Percentiles rank a stretch among this genome's conserved stretches.
phyloP scores from a whole-genome alignment of 2,888 invertebrate species.

The Julus scandinavius region DNA sequence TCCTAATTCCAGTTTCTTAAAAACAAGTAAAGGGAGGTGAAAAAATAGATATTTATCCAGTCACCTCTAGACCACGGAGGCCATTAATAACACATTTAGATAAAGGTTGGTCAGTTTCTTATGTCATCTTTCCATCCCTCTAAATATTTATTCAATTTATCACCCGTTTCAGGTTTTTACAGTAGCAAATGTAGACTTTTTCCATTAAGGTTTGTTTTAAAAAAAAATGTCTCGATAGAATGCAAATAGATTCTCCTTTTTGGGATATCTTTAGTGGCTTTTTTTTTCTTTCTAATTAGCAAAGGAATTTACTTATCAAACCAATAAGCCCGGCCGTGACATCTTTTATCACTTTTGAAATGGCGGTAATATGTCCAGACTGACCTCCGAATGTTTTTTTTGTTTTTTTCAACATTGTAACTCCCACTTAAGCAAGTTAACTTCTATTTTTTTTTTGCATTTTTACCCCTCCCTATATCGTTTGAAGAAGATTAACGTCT shows the following conservation, averaged over 20 bases:
- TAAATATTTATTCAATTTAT: neutral
- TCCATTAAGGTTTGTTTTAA: neutral
- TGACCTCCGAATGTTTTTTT: neutral
- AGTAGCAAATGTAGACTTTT: neutral
- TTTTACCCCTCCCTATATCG: neutral
- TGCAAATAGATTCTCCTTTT: neutral
- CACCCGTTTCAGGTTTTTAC: neutral
- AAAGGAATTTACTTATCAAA: slow-evolving; percentile 33
- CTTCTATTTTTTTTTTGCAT: neutral
- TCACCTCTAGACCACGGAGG: neutral
- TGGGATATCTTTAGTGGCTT: neutral
- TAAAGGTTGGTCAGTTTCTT: neutral
- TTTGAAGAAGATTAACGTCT: neutral
- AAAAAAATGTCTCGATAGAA: neutral
- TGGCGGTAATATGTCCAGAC: neutral
- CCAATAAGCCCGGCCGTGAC: slow-evolving; percentile 22
- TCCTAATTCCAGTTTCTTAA: neutral
- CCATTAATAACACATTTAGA: slow-evolving; percentile 4
- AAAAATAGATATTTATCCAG: neutral
- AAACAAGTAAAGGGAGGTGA: neutral
- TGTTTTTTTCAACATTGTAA: neutral
- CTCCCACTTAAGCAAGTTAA: slow-evolving; percentile 33
- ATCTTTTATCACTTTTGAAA: slow-evolving; percentile 33
- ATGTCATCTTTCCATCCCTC: too few relatives aligned
- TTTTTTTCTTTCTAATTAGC: neutral